Percentiles rank a stretch among this genome's conserved stretches.
Conservation (phyloP, 53 echinoderm and acorn worm genomes). For the Temnopleurus reevesii region DNA sequence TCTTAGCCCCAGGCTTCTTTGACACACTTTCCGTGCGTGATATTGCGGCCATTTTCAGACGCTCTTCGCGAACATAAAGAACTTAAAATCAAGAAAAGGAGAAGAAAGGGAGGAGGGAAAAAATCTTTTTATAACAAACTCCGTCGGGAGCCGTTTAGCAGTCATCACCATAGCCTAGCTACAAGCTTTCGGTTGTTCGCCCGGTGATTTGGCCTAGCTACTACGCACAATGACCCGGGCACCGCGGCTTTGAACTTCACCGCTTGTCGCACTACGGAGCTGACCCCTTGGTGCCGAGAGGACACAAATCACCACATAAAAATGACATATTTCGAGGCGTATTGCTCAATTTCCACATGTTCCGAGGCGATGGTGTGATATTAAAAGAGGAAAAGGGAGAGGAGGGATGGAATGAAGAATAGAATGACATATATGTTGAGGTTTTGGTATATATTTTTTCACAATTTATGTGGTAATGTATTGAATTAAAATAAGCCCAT, state of each 20-base stretch:
- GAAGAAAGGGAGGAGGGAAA: not conserved
- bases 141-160: slow-evolving; percentile 18
- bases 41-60: not conserved
- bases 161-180: not conserved
- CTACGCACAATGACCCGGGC: not conserved
- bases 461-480: too few relatives aligned
- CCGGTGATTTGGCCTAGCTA: slow-evolving; percentile 27
- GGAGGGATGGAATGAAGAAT: not conserved
- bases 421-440: too few relatives aligned
- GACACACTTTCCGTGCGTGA: not conserved
- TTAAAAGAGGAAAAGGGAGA: not conserved
- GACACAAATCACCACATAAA: slow-evolving; percentile 22
- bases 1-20: not conserved
- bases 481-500: too few relatives aligned
- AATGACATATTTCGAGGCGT: slow-evolving; percentile 14
- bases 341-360: slow-evolving; percentile 35
- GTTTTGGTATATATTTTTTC: too few relatives aligned
- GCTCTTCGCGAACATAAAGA: not conserved
- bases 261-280: not conserved
- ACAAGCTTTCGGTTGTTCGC: slow-evolving; percentile 18
- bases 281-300: slow-evolving; percentile 32
- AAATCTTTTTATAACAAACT: not conserved
- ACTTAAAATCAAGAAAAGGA: not conserved
- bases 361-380: not conserved
- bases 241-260: slow-evolving; percentile 19